Conservation (phyloP, 2,797 vertebrate species). For the Phaenicophaeus curvirostris region DNA sequence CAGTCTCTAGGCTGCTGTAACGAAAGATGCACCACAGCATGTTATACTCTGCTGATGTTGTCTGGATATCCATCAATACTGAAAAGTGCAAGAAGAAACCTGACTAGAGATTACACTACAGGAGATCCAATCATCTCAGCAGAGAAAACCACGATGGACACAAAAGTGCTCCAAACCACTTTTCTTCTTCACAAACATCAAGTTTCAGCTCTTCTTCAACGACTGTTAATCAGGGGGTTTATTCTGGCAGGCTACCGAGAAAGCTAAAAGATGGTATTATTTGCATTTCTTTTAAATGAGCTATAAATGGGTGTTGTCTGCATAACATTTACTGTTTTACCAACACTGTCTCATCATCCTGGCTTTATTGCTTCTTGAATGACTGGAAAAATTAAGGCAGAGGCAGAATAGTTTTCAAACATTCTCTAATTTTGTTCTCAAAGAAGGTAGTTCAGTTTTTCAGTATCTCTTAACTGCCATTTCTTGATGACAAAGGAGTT, state of each 20-base stretch:
- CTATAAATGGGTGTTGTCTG: not conserved
- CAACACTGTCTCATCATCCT: not conserved
- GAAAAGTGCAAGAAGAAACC: not conserved
- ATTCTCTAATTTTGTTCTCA: not conserved
- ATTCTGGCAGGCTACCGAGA: not conserved
- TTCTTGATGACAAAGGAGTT: conserved; percentile 3
- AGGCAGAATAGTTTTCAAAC: not conserved
- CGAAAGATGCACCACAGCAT: not conserved
- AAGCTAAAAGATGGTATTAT: not conserved
- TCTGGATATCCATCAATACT: not conserved
- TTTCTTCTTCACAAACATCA: not conserved
- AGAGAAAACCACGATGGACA: not conserved
- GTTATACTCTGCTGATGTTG: not conserved
- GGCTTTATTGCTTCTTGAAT: not conserved
- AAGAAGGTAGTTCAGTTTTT: not conserved
- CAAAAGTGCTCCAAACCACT: not conserved
- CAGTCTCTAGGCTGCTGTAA: not conserved
- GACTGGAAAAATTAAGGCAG: not conserved
- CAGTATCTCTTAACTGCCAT: not conserved
- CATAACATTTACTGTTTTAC: not conserved
- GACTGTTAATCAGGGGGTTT: fast-evolving
- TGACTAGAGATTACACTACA: not conserved
- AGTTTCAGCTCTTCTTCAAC: not conserved
- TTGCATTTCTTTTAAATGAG: not conserved
- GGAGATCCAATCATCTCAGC: not conserved